These are phyloP conservation scores for Pogoniulus pusillus DNA, from an alignment of 2,797 vertebrate genomes.

Conservation along the genomic window DNA sequence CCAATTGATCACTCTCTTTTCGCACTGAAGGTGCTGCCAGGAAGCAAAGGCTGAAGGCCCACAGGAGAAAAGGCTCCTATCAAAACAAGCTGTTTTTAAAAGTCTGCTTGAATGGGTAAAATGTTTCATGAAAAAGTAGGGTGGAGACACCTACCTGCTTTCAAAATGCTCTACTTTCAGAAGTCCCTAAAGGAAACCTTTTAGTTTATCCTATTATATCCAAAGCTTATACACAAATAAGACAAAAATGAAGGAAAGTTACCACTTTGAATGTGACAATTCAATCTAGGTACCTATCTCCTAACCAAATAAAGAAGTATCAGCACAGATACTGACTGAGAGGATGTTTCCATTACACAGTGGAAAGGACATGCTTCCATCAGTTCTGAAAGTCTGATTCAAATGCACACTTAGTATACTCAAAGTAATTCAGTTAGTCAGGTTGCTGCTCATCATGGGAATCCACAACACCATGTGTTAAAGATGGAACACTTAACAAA, in stretches of 20 bases:
- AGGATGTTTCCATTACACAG: slow-evolving; percentile 18
- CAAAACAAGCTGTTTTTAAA: slow-evolving; percentile 85
- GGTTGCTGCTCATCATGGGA: not conserved
- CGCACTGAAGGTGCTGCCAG: slow-evolving; percentile 82
- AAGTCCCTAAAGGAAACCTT: slow-evolving; percentile 79
- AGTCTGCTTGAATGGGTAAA: slow-evolving; percentile 83
- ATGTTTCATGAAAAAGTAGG: slow-evolving; percentile 79
- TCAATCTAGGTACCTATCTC: not conserved
- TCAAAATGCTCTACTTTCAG: slow-evolving; percentile 79
- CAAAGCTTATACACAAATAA: slow-evolving; percentile 75
- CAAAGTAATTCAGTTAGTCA: not conserved
- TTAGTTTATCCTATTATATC: slow-evolving; percentile 76
- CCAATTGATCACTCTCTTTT: slow-evolving; percentile 88
- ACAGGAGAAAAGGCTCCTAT: slow-evolving; percentile 84
- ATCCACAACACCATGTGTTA: not conserved
- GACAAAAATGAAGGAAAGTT: slow-evolving; percentile 70
- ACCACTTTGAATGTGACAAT: slow-evolving; percentile 47
- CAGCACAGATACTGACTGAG: not conserved
- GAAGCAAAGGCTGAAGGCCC: slow-evolving; percentile 82
- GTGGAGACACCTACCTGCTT: slow-evolving; percentile 82
- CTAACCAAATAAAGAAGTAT: slow-evolving; percentile 14
- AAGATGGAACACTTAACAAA: not conserved
- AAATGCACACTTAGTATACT: not conserved
- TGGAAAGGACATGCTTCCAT: not conserved
- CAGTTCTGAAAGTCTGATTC: slow-evolving; percentile 32